These are phyloP conservation scores for Chloroceryle amazona DNA, from an alignment of 2,797 vertebrate species.

Conservation along the genomic window DNA sequence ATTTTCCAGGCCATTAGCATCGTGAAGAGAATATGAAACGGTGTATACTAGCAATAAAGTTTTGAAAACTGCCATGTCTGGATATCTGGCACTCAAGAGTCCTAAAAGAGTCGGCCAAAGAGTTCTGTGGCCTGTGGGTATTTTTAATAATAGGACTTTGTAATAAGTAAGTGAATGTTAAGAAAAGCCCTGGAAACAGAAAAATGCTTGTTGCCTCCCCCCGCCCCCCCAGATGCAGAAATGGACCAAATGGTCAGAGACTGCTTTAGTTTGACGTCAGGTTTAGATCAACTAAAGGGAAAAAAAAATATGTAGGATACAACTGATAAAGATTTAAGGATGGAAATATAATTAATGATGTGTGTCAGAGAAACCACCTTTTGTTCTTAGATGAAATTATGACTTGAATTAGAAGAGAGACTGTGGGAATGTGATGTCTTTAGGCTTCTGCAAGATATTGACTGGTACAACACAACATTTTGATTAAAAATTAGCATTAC, in stretches of 20 bases:
- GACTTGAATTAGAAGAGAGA: slow-evolving; percentile 41
- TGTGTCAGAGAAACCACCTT: slow-evolving; percentile 28
- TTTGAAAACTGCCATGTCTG: not conserved
- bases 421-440: slow-evolving; percentile 13
- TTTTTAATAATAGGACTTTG: not conserved
- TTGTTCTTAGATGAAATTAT: slow-evolving; percentile 41
- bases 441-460: slow-evolving; percentile 21
- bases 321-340: not conserved
- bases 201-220: not conserved
- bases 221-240: not conserved
- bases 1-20: slow-evolving; percentile 60
- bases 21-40: slow-evolving; percentile 1
- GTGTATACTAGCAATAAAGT: slow-evolving; percentile 4
- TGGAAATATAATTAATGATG: not conserved
- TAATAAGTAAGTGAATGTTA: not conserved
- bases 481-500: slow-evolving; percentile 63
- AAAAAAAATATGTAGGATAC: not conserved
- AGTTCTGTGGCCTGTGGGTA: not conserved
- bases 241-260: not conserved
- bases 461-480: not conserved
- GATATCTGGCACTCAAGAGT: not conserved
- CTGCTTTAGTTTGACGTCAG: not conserved
- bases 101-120: not conserved
- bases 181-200: not conserved
- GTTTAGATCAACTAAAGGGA: not conserved